phyloP scores from a whole-genome alignment of 2,113 vertebrate species.

The Pithys albifrons region DNA sequence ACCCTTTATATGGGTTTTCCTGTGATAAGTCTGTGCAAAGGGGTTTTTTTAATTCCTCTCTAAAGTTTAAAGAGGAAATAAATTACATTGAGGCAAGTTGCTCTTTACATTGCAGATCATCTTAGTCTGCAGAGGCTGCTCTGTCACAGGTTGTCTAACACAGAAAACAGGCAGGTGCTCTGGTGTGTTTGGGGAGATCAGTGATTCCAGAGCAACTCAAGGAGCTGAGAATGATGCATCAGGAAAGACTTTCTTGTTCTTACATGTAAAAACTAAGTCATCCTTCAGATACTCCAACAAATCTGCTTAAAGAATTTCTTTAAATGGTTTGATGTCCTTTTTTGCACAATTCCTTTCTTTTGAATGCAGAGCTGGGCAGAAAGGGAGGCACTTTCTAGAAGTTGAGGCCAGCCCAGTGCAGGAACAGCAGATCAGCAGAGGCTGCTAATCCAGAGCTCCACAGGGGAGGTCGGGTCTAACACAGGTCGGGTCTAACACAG shows the following conservation, averaged over 20 bases:
- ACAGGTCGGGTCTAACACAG: too few species aligned
- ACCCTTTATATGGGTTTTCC: neutral
- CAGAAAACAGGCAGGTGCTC: neutral
- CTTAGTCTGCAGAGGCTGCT: neutral
- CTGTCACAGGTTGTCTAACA: neutral
- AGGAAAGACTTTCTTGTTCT: neutral
- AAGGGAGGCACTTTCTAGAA: neutral
- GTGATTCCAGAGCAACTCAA: neutral
- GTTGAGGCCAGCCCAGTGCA: neutral
- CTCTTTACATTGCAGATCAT: neutral
- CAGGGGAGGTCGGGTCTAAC: fast-evolving
- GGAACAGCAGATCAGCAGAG: neutral
- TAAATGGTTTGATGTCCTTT: neutral
- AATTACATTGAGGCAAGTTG: neutral
- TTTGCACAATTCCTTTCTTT: neutral
- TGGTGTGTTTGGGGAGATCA: neutral
- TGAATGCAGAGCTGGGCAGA: neutral
- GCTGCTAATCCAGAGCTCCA: neutral
- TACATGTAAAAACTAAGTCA: neutral
- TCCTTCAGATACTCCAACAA: neutral
- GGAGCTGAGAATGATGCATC: neutral
- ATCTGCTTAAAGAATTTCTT: neutral
- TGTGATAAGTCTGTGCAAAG: neutral
- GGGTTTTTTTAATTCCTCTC: neutral
- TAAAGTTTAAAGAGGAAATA: neutral